A percentile compares a stretch with the other conserved stretches of the same genome.
These are phyloP conservation scores for Apodemia hepburni DNA, from an alignment of 2,888 invertebrate genomes.

Conservation along the genomic window DNA sequence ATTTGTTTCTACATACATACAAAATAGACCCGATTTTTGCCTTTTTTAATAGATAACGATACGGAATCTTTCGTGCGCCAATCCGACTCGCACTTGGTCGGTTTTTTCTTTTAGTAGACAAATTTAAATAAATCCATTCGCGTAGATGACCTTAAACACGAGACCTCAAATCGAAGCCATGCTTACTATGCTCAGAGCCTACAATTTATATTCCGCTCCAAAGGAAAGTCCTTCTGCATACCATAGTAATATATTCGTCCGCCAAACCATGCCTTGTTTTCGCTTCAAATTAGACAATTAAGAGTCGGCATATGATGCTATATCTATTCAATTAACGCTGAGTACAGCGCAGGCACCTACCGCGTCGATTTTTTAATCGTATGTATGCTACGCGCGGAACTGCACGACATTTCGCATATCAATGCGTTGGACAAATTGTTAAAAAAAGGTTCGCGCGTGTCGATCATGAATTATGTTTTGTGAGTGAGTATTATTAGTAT, in stretches of 20 bases:
- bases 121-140: conserved; percentile 18
- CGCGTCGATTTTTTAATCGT: conserved; percentile 76
- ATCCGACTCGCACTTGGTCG: no score
- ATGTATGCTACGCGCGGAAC: conserved; percentile 75
- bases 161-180: conserved; percentile 48
- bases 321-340: conserved; percentile 77
- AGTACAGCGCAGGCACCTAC: conserved; percentile 71
- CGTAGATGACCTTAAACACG: conserved; percentile 36
- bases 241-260: conserved; percentile 69
- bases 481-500: conserved; percentile 44
- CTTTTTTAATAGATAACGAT: no score
- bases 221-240: conserved; percentile 75
- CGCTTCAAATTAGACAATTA: conserved; percentile 79
- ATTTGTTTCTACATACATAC: no score
- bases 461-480: conserved; percentile 47
- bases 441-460: conserved; percentile 63
- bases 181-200: conserved; percentile 54
- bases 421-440: conserved; percentile 69
- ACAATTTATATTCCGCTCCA: conserved; percentile 62
- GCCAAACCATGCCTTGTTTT: conserved; percentile 66
- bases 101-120: neutral
- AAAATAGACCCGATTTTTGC: no score
- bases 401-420: conserved; percentile 72
- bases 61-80: no score
- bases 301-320: conserved; percentile 63